Base-by-base conservation (phyloP, 2,113 vertebrate genomes). In the Ovibos moschatus region DNA sequence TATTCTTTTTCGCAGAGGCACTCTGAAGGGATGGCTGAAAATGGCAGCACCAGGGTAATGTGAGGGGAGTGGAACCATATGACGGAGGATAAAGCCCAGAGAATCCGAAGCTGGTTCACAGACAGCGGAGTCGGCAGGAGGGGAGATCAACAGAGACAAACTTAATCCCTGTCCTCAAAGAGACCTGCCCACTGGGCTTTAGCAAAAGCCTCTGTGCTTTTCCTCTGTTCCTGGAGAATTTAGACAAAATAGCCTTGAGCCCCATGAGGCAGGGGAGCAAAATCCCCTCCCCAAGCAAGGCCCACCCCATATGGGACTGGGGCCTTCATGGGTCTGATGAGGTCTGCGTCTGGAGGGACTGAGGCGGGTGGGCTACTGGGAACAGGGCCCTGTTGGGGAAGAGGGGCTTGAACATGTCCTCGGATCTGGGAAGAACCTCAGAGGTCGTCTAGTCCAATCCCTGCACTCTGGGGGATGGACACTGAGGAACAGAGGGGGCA, bases 181-280 rank as follows among this genome's bases (percentile, higher is more conserved):
- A 97, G 88, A 92, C 89, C 96, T 96, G 58, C 92, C 81, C 96
- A 74, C 93, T 76, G 30, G 95, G 27, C 94, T 98, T 98, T 91
- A 93, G 33, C 45, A 71, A 97, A 96, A 91, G 58, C 91, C 78
- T 87, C 76, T 36, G 51, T 83, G 47, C 67, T 97, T 60, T 96
- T 87, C 84, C 94, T 89, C 78, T 40, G 76, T 88, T 97, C 64
- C 87, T 96, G 92, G 96, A 97, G 95, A 97, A 98, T 98, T 97
- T 55, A 93, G 97, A n/a, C 88, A 92, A 95, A 97, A 95, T 57
- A 95, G 81, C 95, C 89, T 28, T 23, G 62, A 93, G 53, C 33
- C 86, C 79, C 51, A 19, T 0, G 28, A 94, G 71, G 78, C 60
- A 83, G 89, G 81, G 55, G 74, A 86, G 43, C 53, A 25, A 16